phyloP scores from a whole-genome alignment of 2,888 invertebrate species.

The Dyspetes luteomarginatus region DNA sequence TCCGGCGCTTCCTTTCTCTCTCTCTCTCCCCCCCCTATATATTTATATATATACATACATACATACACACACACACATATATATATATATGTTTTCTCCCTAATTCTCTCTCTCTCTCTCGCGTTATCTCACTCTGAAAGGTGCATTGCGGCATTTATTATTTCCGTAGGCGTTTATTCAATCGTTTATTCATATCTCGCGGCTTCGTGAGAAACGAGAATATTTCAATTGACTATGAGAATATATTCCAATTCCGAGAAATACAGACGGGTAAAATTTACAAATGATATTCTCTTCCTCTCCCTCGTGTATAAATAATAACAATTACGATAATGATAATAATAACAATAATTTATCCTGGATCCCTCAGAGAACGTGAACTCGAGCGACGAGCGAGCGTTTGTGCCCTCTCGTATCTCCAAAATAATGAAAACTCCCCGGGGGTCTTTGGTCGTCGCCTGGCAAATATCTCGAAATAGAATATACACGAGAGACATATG shows the following conservation, averaged over 20 bases:
- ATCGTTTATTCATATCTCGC: conserved; percentile 36
- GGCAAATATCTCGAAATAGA: conserved; percentile 36
- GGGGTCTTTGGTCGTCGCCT: conserved; percentile 28
- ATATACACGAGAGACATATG: background rate
- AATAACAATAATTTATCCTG: background rate
- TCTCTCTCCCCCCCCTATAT: no score
- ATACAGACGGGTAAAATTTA: background rate
- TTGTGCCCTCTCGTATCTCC: background rate
- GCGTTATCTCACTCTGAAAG: background rate
- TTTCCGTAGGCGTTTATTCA: conserved; percentile 24
- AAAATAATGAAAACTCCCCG: conserved; percentile 40
- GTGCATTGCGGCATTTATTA: background rate
- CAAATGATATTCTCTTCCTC: background rate
- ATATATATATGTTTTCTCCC: background rate
- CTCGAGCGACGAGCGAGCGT: background rate
- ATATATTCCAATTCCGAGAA: background rate
- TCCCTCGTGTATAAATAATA: background rate
- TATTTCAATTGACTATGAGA: background rate
- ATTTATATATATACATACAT: no score
- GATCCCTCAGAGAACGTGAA: background rate
- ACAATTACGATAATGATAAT: background rate
- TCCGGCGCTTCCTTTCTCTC: background rate
- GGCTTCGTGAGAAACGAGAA: background rate
- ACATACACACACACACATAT: no score
- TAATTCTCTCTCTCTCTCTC: background rate